phyloP scores from a whole-genome alignment of 2,113 vertebrate species.

The Catharus fuscescens region DNA sequence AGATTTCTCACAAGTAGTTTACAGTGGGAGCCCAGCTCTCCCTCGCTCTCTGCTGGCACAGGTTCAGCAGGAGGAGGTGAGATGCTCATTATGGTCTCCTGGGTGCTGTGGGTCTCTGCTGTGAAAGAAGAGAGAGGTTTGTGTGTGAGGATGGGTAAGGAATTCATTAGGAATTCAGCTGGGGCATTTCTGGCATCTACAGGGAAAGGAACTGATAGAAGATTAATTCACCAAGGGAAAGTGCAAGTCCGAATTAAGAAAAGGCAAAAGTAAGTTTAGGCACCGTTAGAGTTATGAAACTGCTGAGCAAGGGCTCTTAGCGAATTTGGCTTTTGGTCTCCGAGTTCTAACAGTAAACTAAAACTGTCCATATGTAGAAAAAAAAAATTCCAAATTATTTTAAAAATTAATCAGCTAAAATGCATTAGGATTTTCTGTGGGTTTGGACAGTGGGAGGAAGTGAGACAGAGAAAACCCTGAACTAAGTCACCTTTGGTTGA shows the following conservation, averaged over 20 bases:
- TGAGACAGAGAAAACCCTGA: neutral
- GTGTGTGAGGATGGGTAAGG: neutral
- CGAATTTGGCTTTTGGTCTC: neutral
- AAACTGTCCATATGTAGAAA: neutral
- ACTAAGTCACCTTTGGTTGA: neutral
- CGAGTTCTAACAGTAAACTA: neutral
- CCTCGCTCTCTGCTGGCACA: neutral
- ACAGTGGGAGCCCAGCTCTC: neutral
- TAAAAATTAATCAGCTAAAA: neutral
- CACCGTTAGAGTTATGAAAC: neutral
- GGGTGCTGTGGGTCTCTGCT: neutral
- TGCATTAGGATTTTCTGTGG: rapidly evolving
- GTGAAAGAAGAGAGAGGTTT: neutral
- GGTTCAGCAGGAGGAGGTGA: neutral
- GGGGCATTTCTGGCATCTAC: neutral
- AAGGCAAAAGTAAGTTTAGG: neutral
- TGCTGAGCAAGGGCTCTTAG: neutral
- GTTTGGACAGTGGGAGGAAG: rapidly evolving
- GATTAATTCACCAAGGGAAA: neutral
- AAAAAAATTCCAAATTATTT: rapidly evolving
- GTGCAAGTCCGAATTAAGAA: neutral
- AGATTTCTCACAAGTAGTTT: neutral
- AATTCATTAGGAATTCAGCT: neutral
- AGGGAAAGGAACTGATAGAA: neutral
- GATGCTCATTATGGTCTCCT: neutral